Conservation (phyloP, 2,797 vertebrate species). For the Sylvia borin region DNA sequence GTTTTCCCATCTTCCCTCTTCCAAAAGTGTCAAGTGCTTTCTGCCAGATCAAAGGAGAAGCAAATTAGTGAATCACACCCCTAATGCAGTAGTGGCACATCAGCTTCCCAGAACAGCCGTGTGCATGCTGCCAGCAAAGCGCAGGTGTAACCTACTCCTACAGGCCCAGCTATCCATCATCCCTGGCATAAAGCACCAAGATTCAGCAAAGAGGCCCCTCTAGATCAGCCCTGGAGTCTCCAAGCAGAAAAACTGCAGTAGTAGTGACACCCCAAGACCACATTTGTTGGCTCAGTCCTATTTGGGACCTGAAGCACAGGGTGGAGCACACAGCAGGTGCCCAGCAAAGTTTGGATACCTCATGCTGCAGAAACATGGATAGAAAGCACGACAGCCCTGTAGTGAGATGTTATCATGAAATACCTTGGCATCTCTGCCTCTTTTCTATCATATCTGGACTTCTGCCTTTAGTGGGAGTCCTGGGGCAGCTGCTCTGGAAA, state of each 20-base stretch:
- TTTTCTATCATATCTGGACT: neutral
- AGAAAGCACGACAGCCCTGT: fast-evolving
- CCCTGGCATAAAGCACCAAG: neutral
- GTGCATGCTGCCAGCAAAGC: neutral
- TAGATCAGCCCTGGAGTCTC: neutral
- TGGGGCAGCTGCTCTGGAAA: neutral
- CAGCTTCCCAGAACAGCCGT: neutral
- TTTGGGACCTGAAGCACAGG: neutral
- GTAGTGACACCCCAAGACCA: neutral
- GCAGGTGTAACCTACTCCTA: slow-evolving; percentile 9
- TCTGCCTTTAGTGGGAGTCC: neutral
- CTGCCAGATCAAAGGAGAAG: slow-evolving; percentile 7
- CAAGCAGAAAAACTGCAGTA: neutral
- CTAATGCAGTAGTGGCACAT: neutral
- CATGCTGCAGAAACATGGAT: fast-evolving
- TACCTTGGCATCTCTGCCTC: neutral
- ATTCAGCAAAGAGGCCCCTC: neutral
- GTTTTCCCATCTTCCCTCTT: slow-evolving; percentile 10
- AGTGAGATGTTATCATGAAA: fast-evolving
- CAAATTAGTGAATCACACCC: slow-evolving; percentile 10
- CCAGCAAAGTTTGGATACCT: fast-evolving
- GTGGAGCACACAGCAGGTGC: neutral
- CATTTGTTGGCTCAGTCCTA: neutral
- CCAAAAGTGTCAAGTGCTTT: neutral
- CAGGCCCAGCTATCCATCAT: slow-evolving; percentile 17